These are phyloP conservation scores for Ameiurus melas DNA, from an alignment of 2,113 vertebrate genomes.

Conservation along the genomic window DNA sequence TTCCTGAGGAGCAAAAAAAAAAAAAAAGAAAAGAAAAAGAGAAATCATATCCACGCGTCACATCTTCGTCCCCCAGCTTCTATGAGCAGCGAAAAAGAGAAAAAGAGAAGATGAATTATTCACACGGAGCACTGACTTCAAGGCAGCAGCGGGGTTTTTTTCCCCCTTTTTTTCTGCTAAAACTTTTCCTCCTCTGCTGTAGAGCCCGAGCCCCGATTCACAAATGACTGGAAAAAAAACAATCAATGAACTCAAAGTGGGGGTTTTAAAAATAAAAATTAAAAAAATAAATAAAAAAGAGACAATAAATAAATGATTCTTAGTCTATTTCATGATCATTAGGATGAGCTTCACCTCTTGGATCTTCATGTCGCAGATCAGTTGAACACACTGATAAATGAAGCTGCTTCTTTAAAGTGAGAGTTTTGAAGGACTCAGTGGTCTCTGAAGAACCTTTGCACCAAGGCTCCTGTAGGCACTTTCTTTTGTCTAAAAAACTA, in stretches of 20 bases:
- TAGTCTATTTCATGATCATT: too few species aligned
- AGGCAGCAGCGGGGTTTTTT: conserved; percentile 73
- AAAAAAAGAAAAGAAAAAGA: conserved; percentile 42
- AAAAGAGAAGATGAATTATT: conserved; percentile 88
- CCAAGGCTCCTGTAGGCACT: not conserved
- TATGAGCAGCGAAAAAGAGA: conserved; percentile 83
- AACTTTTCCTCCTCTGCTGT: conserved; percentile 29
- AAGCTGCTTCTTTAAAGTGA: not conserved
- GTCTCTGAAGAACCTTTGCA: not conserved
- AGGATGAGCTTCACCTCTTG: not conserved
- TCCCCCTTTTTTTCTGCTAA: conserved; percentile 66
- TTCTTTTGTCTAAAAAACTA: too few species aligned
- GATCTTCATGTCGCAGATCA: not conserved
- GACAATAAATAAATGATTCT: too few species aligned
- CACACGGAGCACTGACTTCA: conserved; percentile 80
- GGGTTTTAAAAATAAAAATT: too few species aligned
- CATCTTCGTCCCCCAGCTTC: conserved; percentile 84
- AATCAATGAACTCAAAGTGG: not conserved
- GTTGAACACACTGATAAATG: not conserved
- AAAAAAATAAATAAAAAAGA: too few species aligned
- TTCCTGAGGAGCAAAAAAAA: conserved; percentile 69
- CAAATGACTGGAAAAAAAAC: conserved; percentile 5
- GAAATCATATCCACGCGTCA: conserved; percentile 77
- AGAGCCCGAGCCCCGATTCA: not conserved
- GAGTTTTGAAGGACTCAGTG: not conserved